phyloP scores from a whole-genome alignment of 1,140 invertebrate species.

The Ceratitis capitata region DNA sequence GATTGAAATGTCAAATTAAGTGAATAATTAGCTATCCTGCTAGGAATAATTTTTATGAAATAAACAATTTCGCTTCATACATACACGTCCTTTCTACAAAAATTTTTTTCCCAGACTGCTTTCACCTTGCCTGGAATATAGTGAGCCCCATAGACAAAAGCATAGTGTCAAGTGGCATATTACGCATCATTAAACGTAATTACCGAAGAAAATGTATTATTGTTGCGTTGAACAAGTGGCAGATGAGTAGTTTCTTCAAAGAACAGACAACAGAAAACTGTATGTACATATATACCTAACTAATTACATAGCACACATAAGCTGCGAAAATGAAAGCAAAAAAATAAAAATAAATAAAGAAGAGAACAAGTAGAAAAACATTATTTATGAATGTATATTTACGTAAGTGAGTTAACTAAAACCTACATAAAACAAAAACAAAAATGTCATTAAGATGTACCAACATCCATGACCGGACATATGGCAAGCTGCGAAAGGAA shows the following conservation, averaged over 20 bases:
- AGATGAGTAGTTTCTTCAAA: conserved; percentile 16
- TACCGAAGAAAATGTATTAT: conserved; percentile 6
- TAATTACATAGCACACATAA: not conserved
- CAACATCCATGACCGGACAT: not conserved
- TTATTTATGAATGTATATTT: conserved; percentile 12
- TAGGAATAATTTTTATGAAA: not conserved
- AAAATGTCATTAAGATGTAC: conserved; percentile 34
- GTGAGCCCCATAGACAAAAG: too few relatives aligned
- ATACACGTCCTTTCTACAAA: too few relatives aligned
- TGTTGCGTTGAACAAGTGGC: conserved; percentile 24
- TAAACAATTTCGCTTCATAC: too few relatives aligned
- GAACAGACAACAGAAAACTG: not conserved
- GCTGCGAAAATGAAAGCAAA: not conserved
- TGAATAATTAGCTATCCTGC: not conserved
- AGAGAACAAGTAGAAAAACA: not conserved
- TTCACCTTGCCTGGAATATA: not conserved
- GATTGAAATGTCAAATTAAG: not conserved
- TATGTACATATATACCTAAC: not conserved
- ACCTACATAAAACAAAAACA: too few relatives aligned
- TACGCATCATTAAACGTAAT: conserved; percentile 42
- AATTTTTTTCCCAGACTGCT: not conserved
- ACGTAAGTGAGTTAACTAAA: conserved; percentile 25
- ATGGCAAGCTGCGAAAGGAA: not conserved
- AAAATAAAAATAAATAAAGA: not conserved
- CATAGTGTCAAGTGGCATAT: not conserved